A percentile compares a stretch with the other conserved stretches of the same genome.
Evolutionary conservation across 1,140 invertebrate genomes (phyloP).

Genomic region (Bombyx mandarina): DNA sequence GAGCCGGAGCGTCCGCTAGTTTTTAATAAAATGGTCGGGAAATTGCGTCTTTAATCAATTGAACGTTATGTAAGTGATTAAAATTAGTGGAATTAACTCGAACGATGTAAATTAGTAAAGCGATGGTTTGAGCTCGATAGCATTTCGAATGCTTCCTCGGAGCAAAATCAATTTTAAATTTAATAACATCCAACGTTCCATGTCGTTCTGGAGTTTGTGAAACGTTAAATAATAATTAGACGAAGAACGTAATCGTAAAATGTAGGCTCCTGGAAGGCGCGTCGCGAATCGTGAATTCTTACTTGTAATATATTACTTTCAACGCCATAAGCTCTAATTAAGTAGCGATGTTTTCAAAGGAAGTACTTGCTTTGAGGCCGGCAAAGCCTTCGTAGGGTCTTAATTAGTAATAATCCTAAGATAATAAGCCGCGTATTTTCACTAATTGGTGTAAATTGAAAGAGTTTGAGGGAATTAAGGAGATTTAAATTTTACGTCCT

Average conservation of each 20-base stretch:
- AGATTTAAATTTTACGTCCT: no score
- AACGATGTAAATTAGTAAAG: no score
- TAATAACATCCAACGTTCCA: constrained; percentile 1
- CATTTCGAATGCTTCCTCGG: no score
- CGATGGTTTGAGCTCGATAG: no score
- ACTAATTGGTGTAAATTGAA: constrained; percentile 55
- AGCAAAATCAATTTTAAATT: no score
- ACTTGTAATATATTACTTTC: constrained; percentile 17
- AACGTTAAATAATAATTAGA: background rate
- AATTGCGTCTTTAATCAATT: no score
- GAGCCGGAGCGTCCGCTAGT: no score
- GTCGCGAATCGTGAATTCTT: constrained; percentile 13
- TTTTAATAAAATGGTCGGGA: no score
- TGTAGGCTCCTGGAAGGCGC: constrained; percentile 1
- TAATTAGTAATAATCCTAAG: constrained; percentile 61
- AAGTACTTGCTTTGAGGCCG: constrained; percentile 45
- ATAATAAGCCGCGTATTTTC: constrained; percentile 57
- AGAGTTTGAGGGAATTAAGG: no score
- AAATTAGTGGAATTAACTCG: no score
- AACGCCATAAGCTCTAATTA: constrained; percentile 39
- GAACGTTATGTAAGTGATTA: no score
- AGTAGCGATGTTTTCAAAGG: constrained; percentile 49
- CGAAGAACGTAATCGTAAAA: constrained; percentile 1
- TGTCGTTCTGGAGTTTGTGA: background rate
- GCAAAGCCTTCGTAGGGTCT: constrained; percentile 28